These are phyloP conservation scores for Pomatostomus ruficeps DNA, from an alignment of 2,113 vertebrate genomes.

Conservation along the genomic window DNA sequence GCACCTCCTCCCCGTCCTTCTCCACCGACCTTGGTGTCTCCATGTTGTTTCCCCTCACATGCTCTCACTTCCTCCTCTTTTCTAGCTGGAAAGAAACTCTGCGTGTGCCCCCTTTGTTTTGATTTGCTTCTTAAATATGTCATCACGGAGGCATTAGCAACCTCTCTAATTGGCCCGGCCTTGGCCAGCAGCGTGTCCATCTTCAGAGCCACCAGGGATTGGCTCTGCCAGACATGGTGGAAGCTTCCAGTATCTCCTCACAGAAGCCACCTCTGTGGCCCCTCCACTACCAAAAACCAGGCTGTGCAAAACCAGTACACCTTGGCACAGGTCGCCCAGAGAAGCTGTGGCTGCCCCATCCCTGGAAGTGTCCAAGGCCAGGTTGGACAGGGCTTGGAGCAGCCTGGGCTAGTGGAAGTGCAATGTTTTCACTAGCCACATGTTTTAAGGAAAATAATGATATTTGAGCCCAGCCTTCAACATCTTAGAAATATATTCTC, in stretches of 20 bases:
- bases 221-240: neutral
- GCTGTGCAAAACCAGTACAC: neutral
- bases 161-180: neutral
- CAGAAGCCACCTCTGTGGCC: neutral
- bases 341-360: neutral
- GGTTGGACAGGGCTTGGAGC: neutral
- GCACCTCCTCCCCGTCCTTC: neutral
- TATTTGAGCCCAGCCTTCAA: neutral
- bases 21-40: neutral
- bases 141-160: neutral
- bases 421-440: neutral
- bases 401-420: neutral
- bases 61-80: neutral
- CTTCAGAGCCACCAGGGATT: neutral
- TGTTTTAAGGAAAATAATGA: neutral
- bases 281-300: neutral
- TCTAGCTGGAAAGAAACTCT: neutral
- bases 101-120: neutral
- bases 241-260: neutral
- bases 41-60: neutral
- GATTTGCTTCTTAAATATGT: neutral
- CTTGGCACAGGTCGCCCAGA: neutral
- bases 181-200: neutral
- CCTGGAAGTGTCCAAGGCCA: neutral
- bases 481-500: neutral